Evolutionary conservation across 2,113 vertebrate species (phyloP).

Genomic region (Oreochromis aureus): DNA sequence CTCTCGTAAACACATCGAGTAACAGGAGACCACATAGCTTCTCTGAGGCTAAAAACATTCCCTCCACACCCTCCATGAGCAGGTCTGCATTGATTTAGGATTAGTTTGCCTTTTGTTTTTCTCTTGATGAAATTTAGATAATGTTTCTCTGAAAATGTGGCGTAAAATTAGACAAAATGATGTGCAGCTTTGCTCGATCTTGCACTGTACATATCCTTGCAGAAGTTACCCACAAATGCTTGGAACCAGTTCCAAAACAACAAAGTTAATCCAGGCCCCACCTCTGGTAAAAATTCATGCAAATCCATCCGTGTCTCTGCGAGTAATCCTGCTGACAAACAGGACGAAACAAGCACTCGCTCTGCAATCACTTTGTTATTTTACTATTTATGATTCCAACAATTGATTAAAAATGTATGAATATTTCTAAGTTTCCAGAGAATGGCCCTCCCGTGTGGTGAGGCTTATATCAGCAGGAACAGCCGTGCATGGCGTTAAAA

Average conservation of each 20-base stretch:
- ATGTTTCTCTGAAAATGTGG: not conserved
- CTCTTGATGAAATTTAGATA: not conserved
- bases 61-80: not conserved
- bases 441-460: not conserved
- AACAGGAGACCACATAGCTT: not conserved
- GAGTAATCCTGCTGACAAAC: not conserved
- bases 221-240: too few relatives aligned
- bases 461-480: not conserved
- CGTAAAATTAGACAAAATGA: not conserved
- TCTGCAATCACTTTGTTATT: accelerated
- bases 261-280: not conserved
- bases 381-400: not conserved
- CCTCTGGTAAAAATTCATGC: not conserved
- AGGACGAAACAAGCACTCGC: not conserved
- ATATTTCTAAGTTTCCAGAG: not conserved
- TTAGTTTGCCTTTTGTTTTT: not conserved
- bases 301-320: not conserved
- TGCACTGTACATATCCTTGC: too few relatives aligned
- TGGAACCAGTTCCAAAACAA: too few relatives aligned
- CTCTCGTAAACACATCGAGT: not conserved
- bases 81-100: not conserved
- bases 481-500: not conserved
- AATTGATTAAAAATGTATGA: not conserved
- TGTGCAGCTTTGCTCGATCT: too few relatives aligned
- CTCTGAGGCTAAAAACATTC: not conserved